Base-by-base conservation (phyloP, 2,797 vertebrate genomes). In the Amblyraja radiata region DNA sequence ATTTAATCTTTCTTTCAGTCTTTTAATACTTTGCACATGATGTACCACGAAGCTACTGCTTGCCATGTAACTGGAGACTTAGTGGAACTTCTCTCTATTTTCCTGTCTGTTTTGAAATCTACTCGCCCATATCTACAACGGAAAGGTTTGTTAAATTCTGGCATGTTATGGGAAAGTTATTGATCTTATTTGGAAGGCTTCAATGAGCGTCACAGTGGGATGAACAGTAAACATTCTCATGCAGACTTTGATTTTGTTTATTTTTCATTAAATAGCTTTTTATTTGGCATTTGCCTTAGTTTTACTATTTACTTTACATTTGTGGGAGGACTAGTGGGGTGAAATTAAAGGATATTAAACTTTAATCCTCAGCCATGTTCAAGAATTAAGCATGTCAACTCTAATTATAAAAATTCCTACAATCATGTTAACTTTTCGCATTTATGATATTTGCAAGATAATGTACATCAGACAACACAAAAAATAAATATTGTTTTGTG, bases 31-130 rank as follows among this genome's bases (percentile, higher is more conserved):
- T 96, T 99, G 94, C 99, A 99, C 96, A 99, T 99, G 99, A 99
- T 99, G 99, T 99, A 99, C 96, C 99, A 99, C 0, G 99, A 99
- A 96, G 98, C 99, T 36, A 99, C 99, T 46, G 99, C 99, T 25
- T 99, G 99, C 95, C 99, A 99, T 6, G 99, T 99, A 94, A 99
- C 99, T 21, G 98, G 98, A 93, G 98, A 99, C 96, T 96, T 99
- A 93, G 98, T 99, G 93, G 99, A 99, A 96, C 98, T 99, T 95
- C 97, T 99, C 77, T 99, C 98, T 94, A 99, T 99, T 96, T 99
- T 99, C 95, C 97, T 99, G 93, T 99, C 98, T 0, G 98, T 99
- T 93, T 97, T 99, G 78, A 99, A 99, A 94, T 98, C 98, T 93
- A 98, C 98, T 0, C 97, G 98, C 90, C 98, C 98, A 0, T 99